These are phyloP conservation scores for Drosophila mayri DNA, from an alignment of 1,140 invertebrate genomes.

Conservation along the genomic window DNA sequence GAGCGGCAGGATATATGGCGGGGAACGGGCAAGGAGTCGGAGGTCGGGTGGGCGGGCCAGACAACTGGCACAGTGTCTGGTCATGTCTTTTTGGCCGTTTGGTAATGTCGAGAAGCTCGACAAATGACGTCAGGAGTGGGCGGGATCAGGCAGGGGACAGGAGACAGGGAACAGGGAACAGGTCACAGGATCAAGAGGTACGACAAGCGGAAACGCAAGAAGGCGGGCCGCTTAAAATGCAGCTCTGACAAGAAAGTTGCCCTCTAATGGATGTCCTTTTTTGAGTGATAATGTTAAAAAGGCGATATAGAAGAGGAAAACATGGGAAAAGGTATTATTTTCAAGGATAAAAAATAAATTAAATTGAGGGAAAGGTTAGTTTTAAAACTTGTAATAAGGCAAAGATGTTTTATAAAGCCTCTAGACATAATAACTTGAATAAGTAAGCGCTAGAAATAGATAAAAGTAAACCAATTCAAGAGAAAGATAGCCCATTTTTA, in stretches of 20 bases:
- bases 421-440: not conserved
- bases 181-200: slow-evolving; percentile 7
- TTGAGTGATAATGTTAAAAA: slow-evolving; percentile 5
- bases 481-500: not conserved
- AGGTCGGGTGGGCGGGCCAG: slow-evolving; percentile 35
- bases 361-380: no score
- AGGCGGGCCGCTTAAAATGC: slow-evolving; percentile 59
- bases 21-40: not conserved
- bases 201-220: slow-evolving; percentile 32
- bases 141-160: slow-evolving; percentile 21
- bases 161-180: not conserved
- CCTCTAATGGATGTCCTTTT: slow-evolving; percentile 1
- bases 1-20: slow-evolving; percentile 27
- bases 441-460: no score
- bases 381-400: not conserved
- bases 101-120: slow-evolving; percentile 59
- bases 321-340: not conserved
- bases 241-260: slow-evolving; percentile 48
- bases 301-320: not conserved
- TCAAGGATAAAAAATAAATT: not conserved
- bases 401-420: fast-evolving
- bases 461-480: not conserved
- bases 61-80: slow-evolving; percentile 47
- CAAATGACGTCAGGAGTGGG: slow-evolving; percentile 75
- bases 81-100: slow-evolving; percentile 27